Evolutionary conservation across 2,797 vertebrate genomes (phyloP), one percentile per base, ranked within the genome.

Genomic region (Cygnus olor): DNA sequence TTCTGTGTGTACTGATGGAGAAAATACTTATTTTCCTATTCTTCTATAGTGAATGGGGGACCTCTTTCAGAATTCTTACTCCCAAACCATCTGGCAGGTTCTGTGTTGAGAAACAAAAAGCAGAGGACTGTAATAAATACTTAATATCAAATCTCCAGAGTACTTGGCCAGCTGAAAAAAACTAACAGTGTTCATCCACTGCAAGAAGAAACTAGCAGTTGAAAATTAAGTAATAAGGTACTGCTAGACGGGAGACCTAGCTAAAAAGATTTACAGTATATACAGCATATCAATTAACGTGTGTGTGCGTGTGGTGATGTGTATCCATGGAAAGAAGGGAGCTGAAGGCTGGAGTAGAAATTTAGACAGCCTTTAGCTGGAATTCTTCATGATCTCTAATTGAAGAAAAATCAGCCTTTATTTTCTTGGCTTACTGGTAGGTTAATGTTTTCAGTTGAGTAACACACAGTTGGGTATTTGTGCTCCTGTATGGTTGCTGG

Each of bases 31-130:
- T 36, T 61, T 45, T 53, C 70, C 47, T 44, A 1, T 81, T 92
- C 19, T 80, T 92, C 92, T 72, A 63, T 78, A 77, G 57, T 83
- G 36, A 91, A 95, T 38, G 63, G 51, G 60, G 47, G 95, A 83
- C 90, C 57, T 22, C 66, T 88, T 90, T 61, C 84, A 85, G 88
- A 94, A 65, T 91, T 95, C 44, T 63, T 85, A 79, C 54, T 95
- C 65, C 70, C 72, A 85, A 77, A 83, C 93, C 64, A 68, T 91
- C 93, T 85, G 76, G 70, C 78, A 66, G 18, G 18, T 47, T 83
- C 85, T 94, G 57, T 71, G 36, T 54, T 81, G 63, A 49, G 38
- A 70, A 69, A 69, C 12, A 81, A 94, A 36, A 90, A 93, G 32
- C 90, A 2, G 3, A 91, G 80, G 88, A 70, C 42, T 82, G 58